These are phyloP conservation scores for Pseudomyrmex concolor DNA, from an alignment of 1,140 invertebrate species.

Conservation along the genomic window DNA sequence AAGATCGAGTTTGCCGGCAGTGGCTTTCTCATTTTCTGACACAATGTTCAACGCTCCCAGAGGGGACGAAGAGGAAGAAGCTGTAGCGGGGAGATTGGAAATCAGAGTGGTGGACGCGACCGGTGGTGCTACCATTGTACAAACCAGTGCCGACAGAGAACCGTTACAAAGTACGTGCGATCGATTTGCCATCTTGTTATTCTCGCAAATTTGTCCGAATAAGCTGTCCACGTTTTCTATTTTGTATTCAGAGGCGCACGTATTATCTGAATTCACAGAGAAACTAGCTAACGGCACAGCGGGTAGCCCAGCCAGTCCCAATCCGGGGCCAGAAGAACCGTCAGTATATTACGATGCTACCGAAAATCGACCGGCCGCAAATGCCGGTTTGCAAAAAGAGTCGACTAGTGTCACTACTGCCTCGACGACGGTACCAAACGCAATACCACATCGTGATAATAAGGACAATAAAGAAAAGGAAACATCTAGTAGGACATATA, in stretches of 20 bases:
- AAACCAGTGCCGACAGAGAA: constrained; percentile 83
- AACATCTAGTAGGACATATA: constrained; percentile 75
- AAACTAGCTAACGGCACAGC: constrained; percentile 84
- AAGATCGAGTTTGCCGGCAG: constrained; percentile 79
- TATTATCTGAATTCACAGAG: constrained; percentile 70
- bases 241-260: background rate
- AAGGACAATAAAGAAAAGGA: constrained; percentile 82
- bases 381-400: constrained; percentile 73
- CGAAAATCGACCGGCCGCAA: constrained; percentile 82
- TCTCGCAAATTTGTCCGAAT: background rate
- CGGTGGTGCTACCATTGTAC: constrained; percentile 83
- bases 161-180: constrained; percentile 79
- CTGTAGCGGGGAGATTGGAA: constrained; percentile 92
- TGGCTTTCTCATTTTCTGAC: constrained; percentile 72
- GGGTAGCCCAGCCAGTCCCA: constrained; percentile 85
- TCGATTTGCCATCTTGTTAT: background rate
- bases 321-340: constrained; percentile 86
- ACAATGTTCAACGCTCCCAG: constrained; percentile 71
- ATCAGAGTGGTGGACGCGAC: constrained; percentile 89
- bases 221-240: background rate
- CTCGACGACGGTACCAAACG: constrained; percentile 72
- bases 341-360: constrained; percentile 89
- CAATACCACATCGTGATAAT: constrained; percentile 74
- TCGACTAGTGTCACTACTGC: constrained; percentile 64
- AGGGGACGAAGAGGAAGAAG: constrained; percentile 85